These are phyloP conservation scores for Corydoras maculifer DNA, from an alignment of 2,113 vertebrate species.

Conservation along the genomic window DNA sequence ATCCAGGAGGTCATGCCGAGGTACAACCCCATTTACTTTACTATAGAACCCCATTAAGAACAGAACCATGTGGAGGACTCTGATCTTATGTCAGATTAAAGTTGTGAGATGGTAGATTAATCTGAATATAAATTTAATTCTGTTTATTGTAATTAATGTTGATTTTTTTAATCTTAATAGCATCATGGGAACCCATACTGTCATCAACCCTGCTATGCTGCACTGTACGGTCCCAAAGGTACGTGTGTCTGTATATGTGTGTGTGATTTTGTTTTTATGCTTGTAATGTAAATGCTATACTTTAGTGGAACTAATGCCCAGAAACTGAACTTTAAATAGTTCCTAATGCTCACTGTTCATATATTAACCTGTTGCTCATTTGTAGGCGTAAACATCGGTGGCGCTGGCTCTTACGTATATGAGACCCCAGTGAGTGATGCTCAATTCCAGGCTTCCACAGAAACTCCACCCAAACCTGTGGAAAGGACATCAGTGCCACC, in stretches of 20 bases:
- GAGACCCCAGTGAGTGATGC: conserved; percentile 65
- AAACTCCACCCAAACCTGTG: conserved; percentile 62
- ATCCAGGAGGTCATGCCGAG: conserved; percentile 65
- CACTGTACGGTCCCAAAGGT: conserved; percentile 79
- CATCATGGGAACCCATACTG: conserved; percentile 75
- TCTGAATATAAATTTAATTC: too few relatives aligned
- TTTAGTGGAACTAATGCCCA: too few relatives aligned
- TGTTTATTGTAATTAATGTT: too few relatives aligned
- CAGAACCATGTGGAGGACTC: neutral
- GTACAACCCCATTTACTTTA: conserved; percentile 33
- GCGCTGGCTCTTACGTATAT: conserved; percentile 84
- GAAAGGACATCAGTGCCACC: conserved; percentile 65
- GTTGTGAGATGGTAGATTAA: neutral
- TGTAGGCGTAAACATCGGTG: conserved; percentile 86
- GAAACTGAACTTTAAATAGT: neutral
- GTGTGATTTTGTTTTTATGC: neutral
- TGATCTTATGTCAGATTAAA: neutral
- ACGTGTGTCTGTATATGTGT: conserved; percentile 16
- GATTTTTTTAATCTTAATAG: conserved; percentile 46
- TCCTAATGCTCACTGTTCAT: neutral
- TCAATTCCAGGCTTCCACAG: conserved; percentile 65
- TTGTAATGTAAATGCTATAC: too few relatives aligned
- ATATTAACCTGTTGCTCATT: neutral
- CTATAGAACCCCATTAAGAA: neutral
- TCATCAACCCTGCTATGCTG: conserved; percentile 78